Percentiles rank a stretch among this genome's conserved stretches.
These are phyloP conservation scores for Calameuta pallipes DNA, from an alignment of 2,888 invertebrate genomes.

Conservation along the genomic window DNA sequence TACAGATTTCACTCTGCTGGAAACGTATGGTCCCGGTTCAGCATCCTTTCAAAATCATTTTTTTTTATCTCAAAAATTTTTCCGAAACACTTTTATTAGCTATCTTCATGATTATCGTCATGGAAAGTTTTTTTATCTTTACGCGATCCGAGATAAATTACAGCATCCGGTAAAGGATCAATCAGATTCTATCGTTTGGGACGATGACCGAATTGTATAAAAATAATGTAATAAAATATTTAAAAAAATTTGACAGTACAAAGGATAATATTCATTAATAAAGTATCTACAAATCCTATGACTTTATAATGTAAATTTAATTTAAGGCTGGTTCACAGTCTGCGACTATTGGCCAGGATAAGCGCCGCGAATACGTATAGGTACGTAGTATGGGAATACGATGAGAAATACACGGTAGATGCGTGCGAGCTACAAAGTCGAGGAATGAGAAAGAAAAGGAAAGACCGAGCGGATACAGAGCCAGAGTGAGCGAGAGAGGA, in stretches of 20 bases:
- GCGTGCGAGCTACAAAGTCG: not conserved
- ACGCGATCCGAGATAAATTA: not conserved
- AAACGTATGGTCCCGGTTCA: not conserved
- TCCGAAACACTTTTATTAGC: no score
- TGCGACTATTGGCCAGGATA: not conserved
- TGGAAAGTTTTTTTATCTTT: not conserved
- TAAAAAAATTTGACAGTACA: no score
- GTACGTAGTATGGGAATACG: not conserved
- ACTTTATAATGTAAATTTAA: not conserved
- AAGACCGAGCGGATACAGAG: constrained; percentile 33
- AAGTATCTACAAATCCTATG: not conserved
- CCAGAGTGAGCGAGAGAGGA: constrained; percentile 19
- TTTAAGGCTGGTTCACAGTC: not conserved
- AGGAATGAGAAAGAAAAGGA: constrained; percentile 5
- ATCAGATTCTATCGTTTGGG: not conserved
- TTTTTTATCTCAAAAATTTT: not conserved
- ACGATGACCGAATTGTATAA: not conserved
- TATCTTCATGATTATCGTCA: not conserved
- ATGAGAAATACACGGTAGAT: not conserved
- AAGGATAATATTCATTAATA: not conserved
- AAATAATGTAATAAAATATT: no score
- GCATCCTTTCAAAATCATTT: not conserved
- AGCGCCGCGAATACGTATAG: not conserved
- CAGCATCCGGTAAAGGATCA: not conserved
- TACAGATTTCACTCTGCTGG: not conserved